Conservation (phyloP, 2,888 invertebrate species). For the Aleiodes testaceus region DNA sequence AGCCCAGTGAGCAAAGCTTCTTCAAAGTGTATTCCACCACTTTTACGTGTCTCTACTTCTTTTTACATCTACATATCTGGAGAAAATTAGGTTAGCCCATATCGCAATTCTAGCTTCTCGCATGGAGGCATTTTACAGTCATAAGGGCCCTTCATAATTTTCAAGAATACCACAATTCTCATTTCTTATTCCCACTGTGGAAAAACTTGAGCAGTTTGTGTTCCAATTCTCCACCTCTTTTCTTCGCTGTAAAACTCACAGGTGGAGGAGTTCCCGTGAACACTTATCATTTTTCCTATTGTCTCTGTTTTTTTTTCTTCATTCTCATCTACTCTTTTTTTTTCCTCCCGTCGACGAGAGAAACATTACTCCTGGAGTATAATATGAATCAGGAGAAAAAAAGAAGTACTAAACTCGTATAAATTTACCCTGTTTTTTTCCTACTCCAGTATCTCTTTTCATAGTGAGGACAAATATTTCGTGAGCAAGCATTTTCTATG, state of each 20-base stretch:
- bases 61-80: conserved; percentile 34
- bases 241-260: conserved; percentile 34
- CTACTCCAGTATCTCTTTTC: conserved; percentile 8
- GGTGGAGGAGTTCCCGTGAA: conserved; percentile 38
- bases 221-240: conserved; percentile 48
- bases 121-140: conserved; percentile 47
- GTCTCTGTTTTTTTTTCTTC: conserved; percentile 29
- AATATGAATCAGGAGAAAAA: conserved; percentile 43
- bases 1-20: conserved; percentile 52
- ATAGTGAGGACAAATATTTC: conserved; percentile 39
- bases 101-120: conserved; percentile 50
- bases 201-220: conserved; percentile 29
- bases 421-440: neutral
- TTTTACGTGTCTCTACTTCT: conserved; percentile 21
- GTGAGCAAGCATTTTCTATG: conserved; percentile 34
- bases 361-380: conserved; percentile 37
- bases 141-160: conserved; percentile 50
- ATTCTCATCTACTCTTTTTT: neutral
- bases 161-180: conserved; percentile 33
- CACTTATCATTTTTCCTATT: conserved; percentile 42
- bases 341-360: conserved; percentile 17
- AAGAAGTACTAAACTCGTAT: conserved; percentile 25
- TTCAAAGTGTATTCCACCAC: conserved; percentile 46
- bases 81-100: conserved; percentile 52
- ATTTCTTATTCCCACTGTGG: conserved; percentile 25